A percentile compares a stretch with the other conserved stretches of the same genome.
Conservation (phyloP, 2,888 invertebrate species). For the Troides helena region DNA sequence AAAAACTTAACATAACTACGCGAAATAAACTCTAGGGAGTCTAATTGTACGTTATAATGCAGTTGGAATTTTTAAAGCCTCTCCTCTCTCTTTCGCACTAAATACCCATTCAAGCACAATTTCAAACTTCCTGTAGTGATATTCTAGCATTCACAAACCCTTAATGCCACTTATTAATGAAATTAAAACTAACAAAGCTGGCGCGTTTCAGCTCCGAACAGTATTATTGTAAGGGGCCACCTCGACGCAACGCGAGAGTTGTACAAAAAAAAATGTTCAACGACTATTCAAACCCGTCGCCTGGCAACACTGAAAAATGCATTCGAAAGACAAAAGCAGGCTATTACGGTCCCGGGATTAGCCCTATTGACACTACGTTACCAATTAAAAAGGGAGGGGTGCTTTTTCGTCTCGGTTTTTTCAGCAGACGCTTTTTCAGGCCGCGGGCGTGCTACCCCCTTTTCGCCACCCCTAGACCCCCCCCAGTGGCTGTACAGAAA, state of each 20-base stretch:
- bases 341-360: slow-evolving; percentile 76
- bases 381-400: slow-evolving; percentile 80
- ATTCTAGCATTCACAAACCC: slow-evolving; percentile 14
- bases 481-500: slow-evolving; percentile 75
- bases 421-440: slow-evolving; percentile 80
- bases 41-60: slow-evolving; percentile 17
- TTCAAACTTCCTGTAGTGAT: slow-evolving; percentile 17
- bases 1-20: background rate
- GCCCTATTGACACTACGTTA: slow-evolving; percentile 81
- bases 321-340: slow-evolving; percentile 74
- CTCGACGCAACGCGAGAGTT: slow-evolving; percentile 27
- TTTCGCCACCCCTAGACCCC: slow-evolving; percentile 46
- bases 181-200: slow-evolving; percentile 27
- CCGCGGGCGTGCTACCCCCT: slow-evolving; percentile 65
- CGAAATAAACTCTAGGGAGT: background rate
- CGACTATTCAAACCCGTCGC: slow-evolving; percentile 46
- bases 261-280: slow-evolving; percentile 37
- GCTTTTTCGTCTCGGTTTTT: slow-evolving; percentile 80
- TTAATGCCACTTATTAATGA: slow-evolving; percentile 27
- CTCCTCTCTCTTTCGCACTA: background rate
- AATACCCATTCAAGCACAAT: slow-evolving; percentile 10
- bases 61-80: background rate
- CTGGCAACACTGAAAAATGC: slow-evolving; percentile 75
- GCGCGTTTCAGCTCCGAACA: slow-evolving; percentile 17
- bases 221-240: slow-evolving; percentile 24